Percentiles rank a stretch among this genome's conserved stretches.
phyloP scores from a whole-genome alignment of 2,797 vertebrate genomes.

The Macropus fuliginosus region DNA sequence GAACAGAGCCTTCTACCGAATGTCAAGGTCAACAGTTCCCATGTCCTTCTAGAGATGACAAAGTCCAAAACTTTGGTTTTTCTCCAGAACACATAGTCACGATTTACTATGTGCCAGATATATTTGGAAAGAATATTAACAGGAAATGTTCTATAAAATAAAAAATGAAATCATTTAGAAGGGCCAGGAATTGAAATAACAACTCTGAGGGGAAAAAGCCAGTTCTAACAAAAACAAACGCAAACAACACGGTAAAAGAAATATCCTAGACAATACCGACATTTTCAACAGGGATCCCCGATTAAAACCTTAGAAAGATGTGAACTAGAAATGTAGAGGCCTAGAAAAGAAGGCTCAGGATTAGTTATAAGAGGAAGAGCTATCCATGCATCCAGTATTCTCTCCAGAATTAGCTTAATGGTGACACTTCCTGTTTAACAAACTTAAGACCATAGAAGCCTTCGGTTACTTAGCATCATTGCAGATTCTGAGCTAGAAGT shows the following conservation, averaged over 20 bases:
- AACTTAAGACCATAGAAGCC: background rate
- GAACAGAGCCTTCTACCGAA: slow-evolving; percentile 61
- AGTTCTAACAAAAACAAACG: slow-evolving; percentile 41
- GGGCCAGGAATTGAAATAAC: slow-evolving; percentile 57
- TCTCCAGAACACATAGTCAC: slow-evolving; percentile 62
- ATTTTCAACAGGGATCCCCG: slow-evolving; percentile 32
- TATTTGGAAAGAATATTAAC: slow-evolving; percentile 65
- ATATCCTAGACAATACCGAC: slow-evolving; percentile 14
- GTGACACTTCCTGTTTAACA: background rate
- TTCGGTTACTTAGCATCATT: background rate
- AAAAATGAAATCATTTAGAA: slow-evolving; percentile 64
- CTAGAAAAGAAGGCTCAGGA: slow-evolving; percentile 3
- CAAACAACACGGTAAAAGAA: slow-evolving; percentile 46
- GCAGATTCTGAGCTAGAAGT: background rate
- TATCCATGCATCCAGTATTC: background rate
- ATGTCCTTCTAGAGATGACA: slow-evolving; percentile 75
- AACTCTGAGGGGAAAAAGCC: background rate
- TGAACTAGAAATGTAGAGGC: background rate
- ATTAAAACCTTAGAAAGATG: slow-evolving; percentile 2
- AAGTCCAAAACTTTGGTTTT: slow-evolving; percentile 74
- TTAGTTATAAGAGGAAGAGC: background rate
- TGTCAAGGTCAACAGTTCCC: slow-evolving; percentile 66
- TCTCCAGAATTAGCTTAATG: slow-evolving; percentile 4
- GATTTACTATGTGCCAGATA: slow-evolving; percentile 63
- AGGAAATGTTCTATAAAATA: slow-evolving; percentile 67